Evolutionary conservation across 2,797 vertebrate species (phyloP).

Genomic region (Australoheros facetus): DNA sequence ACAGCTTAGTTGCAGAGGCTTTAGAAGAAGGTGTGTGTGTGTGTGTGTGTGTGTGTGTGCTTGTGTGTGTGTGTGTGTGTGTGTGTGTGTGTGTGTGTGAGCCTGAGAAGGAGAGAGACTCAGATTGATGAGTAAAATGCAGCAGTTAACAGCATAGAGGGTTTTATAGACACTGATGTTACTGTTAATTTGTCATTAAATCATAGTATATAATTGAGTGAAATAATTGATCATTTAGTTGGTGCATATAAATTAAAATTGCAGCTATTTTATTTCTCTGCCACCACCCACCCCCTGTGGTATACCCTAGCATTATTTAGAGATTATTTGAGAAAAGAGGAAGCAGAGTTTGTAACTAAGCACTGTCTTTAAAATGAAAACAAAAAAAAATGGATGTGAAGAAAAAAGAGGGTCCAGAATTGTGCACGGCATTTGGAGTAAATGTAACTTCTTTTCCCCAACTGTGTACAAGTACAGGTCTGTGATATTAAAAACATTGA

Average conservation of each 20-base stretch:
- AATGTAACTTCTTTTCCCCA: neutral
- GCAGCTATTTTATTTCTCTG: neutral
- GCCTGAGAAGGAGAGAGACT: neutral
- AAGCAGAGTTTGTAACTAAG: neutral
- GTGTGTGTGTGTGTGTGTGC: neutral
- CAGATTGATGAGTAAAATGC: neutral
- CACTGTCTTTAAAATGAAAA: neutral
- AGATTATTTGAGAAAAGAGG: neutral
- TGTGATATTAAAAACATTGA: slow-evolving; percentile 15
- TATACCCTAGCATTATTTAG: neutral
- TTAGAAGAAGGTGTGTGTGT: neutral
- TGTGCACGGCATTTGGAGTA: neutral
- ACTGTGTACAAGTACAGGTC: neutral
- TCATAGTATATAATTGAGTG: accelerated
- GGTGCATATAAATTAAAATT: neutral
- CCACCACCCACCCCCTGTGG: neutral
- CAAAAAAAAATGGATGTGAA: neutral
- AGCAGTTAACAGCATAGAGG: neutral
- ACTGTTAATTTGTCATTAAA: neutral
- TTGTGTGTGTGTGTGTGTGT: neutral
- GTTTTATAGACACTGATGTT: neutral
- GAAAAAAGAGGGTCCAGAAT: neutral
- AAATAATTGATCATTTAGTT: neutral
- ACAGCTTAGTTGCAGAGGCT: slow-evolving; percentile 33
- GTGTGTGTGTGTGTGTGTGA: neutral